These are phyloP conservation scores for Drosophila pseudoobscura DNA, from an alignment of 1,140 invertebrate genomes.

Conservation along the genomic window DNA sequence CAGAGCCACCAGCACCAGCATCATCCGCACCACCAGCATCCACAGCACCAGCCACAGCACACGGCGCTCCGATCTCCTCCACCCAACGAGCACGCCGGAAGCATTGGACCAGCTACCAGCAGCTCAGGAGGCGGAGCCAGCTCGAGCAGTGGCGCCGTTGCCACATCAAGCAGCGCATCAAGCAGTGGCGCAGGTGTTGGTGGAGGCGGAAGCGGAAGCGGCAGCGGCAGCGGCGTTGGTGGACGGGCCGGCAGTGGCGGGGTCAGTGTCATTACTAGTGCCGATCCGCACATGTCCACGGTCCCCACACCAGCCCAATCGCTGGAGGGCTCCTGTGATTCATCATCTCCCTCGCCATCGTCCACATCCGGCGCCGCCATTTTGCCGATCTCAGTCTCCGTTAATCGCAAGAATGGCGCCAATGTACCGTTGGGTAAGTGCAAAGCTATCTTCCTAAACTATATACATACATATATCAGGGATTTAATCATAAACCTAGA, in stretches of 20 bases:
- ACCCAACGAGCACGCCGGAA: conserved; percentile 65
- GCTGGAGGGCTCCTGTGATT: conserved; percentile 80
- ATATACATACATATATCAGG: too few species aligned
- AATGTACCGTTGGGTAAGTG: conserved; percentile 77
- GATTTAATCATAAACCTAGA: not conserved
- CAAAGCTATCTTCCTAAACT: not conserved
- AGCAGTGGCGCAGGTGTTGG: conserved; percentile 56
- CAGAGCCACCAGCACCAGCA: conserved; percentile 34
- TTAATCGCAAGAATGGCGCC: conserved; percentile 79
- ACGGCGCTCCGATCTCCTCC: conserved; percentile 56
- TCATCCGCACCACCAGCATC: conserved; percentile 33
- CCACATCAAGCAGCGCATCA: conserved; percentile 79
- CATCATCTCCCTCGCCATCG: conserved; percentile 80
- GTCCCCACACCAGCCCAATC: conserved; percentile 81
- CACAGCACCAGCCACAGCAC: conserved; percentile 69
- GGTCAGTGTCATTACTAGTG: conserved; percentile 65
- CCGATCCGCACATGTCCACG: conserved; percentile 74
- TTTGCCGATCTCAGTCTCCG: conserved; percentile 76
- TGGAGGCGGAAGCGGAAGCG: not conserved
- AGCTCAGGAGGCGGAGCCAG: conserved; percentile 33
- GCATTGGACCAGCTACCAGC: conserved; percentile 55
- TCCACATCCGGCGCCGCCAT: conserved; percentile 77
- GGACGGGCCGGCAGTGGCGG: conserved; percentile 23
- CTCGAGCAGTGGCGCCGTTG: conserved; percentile 27
- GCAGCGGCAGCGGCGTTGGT: conserved; percentile 13